A percentile compares a stretch with the other conserved stretches of the same genome.
Evolutionary conservation across 1,140 invertebrate genomes (phyloP).

Genomic region (Eurosta solidaginis): DNA sequence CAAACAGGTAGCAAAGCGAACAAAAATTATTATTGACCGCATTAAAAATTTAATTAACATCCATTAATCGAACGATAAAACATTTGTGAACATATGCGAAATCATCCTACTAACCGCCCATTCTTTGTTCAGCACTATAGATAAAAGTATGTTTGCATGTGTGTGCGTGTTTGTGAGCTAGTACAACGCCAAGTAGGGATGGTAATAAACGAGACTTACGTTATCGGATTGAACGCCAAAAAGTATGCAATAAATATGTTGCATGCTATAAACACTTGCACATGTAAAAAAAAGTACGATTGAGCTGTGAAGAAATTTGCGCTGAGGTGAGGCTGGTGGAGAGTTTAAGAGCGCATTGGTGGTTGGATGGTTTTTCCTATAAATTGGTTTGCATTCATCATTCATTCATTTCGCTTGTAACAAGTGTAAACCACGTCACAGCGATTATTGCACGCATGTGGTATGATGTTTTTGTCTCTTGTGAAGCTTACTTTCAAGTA

Average conservation of each 20-base stretch:
- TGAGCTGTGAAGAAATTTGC: not conserved
- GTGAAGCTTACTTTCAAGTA: not conserved
- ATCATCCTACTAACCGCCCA: not conserved
- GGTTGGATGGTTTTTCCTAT: not conserved
- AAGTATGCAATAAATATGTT: not conserved
- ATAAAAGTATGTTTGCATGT: not conserved
- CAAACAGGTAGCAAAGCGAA: not conserved
- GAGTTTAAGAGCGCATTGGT: not conserved
- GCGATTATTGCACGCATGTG: not conserved
- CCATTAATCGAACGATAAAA: constrained; percentile 23
- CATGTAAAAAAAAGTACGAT: not conserved
- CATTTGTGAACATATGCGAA: not conserved
- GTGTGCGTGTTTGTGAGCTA: not conserved
- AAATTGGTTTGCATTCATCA: constrained; percentile 7
- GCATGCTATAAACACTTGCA: not conserved
- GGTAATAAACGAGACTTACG: constrained; percentile 2
- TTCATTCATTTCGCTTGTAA: constrained; percentile 23
- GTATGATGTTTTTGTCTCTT: not conserved
- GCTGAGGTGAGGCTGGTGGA: not conserved
- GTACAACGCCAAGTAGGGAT: not conserved
- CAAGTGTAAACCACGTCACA: not conserved
- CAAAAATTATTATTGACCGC: constrained; percentile 24
- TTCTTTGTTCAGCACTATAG: not conserved
- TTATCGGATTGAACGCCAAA: not conserved
- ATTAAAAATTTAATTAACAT: constrained; percentile 27